Conservation (phyloP, 2,797 vertebrate genomes). For the Alfaro cultratus region DNA sequence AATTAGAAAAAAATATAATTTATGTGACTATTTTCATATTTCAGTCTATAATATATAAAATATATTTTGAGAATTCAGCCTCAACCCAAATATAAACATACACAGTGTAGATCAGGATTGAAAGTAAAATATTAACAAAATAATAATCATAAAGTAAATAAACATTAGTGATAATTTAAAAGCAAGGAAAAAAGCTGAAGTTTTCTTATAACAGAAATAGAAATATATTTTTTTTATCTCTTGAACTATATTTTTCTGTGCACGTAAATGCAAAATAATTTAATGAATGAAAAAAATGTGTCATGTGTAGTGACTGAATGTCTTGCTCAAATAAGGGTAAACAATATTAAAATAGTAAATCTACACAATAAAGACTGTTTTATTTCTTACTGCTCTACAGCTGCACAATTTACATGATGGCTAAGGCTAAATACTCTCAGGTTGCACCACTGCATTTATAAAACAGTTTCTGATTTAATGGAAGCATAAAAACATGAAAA, state of each 20-base stretch:
- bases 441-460: background rate
- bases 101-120: background rate
- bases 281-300: background rate
- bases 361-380: background rate
- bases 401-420: background rate
- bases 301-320: background rate
- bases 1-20: background rate
- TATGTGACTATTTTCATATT: background rate
- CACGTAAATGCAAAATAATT: background rate
- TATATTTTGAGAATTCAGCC: background rate
- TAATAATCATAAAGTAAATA: background rate
- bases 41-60: background rate
- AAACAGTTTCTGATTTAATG: background rate
- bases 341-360: background rate
- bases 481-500: background rate
- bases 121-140: background rate
- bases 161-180: background rate
- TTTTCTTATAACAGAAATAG: background rate
- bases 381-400: background rate
- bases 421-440: background rate
- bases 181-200: background rate
- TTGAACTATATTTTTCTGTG: background rate
- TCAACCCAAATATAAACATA: background rate
- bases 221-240: background rate
- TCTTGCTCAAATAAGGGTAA: background rate